Evolutionary conservation across 2,797 vertebrate species (phyloP).

Genomic region (Xenopus petersii): DNA sequence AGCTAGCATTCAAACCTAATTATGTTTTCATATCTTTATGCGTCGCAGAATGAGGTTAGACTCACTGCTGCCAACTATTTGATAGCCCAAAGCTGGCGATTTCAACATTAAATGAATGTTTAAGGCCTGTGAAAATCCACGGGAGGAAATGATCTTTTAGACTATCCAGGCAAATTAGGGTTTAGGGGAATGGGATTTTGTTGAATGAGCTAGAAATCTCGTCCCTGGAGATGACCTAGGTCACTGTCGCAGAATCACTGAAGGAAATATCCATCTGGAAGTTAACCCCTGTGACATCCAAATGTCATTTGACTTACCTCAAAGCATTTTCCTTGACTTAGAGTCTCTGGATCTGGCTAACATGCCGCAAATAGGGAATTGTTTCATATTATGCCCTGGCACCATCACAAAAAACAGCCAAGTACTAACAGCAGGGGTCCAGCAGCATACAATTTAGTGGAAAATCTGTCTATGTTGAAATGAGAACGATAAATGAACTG

Average conservation of each 20-base stretch:
- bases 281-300: neutral
- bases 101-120: conserved; percentile 37
- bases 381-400: neutral
- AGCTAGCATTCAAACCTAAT: neutral
- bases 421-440: too few species aligned
- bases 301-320: neutral
- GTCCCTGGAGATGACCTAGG: neutral
- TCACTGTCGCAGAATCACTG: neutral
- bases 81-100: conserved; percentile 27
- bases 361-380: neutral
- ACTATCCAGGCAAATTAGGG: neutral
- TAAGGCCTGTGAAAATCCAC: conserved; percentile 26
- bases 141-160: conserved; percentile 8
- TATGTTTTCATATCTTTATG: conserved; percentile 12
- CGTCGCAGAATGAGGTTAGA: conserved; percentile 19
- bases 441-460: too few species aligned
- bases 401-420: too few species aligned
- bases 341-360: neutral
- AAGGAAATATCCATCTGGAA: neutral
- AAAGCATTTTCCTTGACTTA: neutral
- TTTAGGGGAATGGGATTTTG: conserved; percentile 4
- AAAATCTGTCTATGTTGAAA: too few species aligned
- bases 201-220: neutral
- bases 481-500: too few species aligned
- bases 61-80: conserved; percentile 28